A percentile compares a stretch with the other conserved stretches of the same genome.
Evolutionary conservation across 2,888 invertebrate species (phyloP).

Genomic region (Lathronympha strigana): DNA sequence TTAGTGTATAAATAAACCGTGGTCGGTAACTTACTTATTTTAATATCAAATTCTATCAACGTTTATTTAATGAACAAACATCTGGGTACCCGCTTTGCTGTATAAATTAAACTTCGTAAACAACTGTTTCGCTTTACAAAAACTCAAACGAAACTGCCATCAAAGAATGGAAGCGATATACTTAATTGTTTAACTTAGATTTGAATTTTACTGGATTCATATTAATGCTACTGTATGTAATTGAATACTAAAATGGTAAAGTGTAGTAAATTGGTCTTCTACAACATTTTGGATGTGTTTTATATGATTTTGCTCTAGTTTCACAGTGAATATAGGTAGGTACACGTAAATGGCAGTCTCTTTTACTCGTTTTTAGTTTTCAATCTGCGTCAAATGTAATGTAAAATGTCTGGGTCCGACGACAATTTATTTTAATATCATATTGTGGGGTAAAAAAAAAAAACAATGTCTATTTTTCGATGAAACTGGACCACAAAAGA

Average conservation of each 20-base stretch:
- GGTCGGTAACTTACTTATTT: slow-evolving; percentile 23
- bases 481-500: slow-evolving; percentile 8
- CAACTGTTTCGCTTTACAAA: slow-evolving; percentile 67
- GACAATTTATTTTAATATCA: not conserved
- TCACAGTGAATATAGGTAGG: no score
- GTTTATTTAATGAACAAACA: slow-evolving; percentile 68
- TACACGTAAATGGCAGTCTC: not conserved
- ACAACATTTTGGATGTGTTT: not conserved
- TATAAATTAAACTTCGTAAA: slow-evolving; percentile 72
- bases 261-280: not conserved
- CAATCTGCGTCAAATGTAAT: not conserved
- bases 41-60: slow-evolving; percentile 40
- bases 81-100: slow-evolving; percentile 69
- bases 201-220: slow-evolving; percentile 30
- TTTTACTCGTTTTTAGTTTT: not conserved
- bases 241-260: slow-evolving; percentile 9
- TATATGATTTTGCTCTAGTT: not conserved
- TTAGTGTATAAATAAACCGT: slow-evolving; percentile 3
- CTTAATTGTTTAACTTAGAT: slow-evolving; percentile 50
- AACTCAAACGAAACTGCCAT: slow-evolving; percentile 61
- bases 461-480: slow-evolving; percentile 8
- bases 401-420: not conserved
- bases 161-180: slow-evolving; percentile 58
- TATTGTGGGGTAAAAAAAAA: not conserved
- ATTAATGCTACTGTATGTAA: slow-evolving; percentile 8